These are phyloP conservation scores for Paratilapia polleni DNA, from an alignment of 2,113 vertebrate genomes.

Conservation along the genomic window DNA sequence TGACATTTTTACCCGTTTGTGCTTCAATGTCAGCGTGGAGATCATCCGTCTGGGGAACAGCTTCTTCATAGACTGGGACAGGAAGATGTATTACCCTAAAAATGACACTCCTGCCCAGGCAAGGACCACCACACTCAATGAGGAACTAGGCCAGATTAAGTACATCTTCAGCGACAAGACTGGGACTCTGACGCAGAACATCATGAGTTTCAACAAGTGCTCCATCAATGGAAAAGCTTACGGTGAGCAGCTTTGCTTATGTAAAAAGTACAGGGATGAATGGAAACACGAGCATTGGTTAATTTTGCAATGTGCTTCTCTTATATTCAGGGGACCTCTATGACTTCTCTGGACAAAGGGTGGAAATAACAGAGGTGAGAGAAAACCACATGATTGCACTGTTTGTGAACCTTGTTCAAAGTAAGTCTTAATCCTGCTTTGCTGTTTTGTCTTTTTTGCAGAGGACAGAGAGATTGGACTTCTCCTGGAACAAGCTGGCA, in stretches of 20 bases:
- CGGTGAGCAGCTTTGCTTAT: constrained; percentile 70
- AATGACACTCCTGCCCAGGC: constrained; percentile 89
- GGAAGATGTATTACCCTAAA: constrained; percentile 91
- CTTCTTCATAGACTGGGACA: constrained; percentile 95
- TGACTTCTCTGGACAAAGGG: constrained; percentile 78
- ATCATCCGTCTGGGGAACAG: constrained; percentile 96
- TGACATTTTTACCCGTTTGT: neutral
- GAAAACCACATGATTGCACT: neutral
- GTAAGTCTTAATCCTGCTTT: fast-evolving
- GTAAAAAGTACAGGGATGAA: fast-evolving
- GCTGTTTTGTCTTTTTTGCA: constrained; percentile 41
- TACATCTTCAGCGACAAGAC: constrained; percentile 98
- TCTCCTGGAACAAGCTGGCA: constrained; percentile 88
- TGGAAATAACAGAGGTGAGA: constrained; percentile 87
- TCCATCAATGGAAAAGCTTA: constrained; percentile 91
- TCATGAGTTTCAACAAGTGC: constrained; percentile 96
- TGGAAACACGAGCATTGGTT: fast-evolving
- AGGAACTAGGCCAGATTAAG: constrained; percentile 96
- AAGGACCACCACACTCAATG: constrained; percentile 93
- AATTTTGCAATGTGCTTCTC: neutral
- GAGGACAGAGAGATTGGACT: constrained; percentile 87
- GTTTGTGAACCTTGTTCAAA: neutral
- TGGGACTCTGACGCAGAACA: constrained; percentile 96
- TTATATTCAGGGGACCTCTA: constrained; percentile 80
- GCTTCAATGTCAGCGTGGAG: constrained; percentile 84